phyloP scores from a whole-genome alignment of 2,888 invertebrate genomes.

The Dendrolimus houi region DNA sequence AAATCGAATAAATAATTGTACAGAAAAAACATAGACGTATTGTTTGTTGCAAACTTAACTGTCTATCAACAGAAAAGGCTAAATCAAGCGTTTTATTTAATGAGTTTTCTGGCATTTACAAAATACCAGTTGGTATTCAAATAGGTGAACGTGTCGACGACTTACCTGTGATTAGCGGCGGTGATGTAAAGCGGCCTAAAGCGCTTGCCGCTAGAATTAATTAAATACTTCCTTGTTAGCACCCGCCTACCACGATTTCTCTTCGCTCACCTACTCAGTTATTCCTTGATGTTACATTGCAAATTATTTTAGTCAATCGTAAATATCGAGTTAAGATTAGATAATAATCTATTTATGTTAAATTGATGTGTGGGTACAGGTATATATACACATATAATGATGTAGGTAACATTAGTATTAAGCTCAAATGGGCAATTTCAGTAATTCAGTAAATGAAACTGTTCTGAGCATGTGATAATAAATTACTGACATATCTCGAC shows the following conservation, averaged over 20 bases:
- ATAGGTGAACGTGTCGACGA: constrained; percentile 55
- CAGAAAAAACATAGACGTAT: too few species aligned
- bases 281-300: constrained; percentile 32
- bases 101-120: constrained; percentile 39
- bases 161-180: constrained; percentile 67
- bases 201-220: constrained; percentile 62
- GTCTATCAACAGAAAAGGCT: too few species aligned
- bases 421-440: not conserved
- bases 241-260: constrained; percentile 15
- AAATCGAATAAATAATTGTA: too few species aligned
- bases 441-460: constrained; percentile 13
- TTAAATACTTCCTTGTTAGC: constrained; percentile 60
- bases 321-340: too few species aligned
- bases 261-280: constrained; percentile 44
- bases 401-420: not conserved
- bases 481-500: constrained; percentile 70
- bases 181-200: constrained; percentile 54
- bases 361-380: too few species aligned
- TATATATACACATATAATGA: not conserved
- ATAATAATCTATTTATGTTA: too few species aligned
- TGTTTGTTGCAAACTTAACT: too few species aligned
- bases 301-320: constrained; percentile 15
- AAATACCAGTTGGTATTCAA: constrained; percentile 52
- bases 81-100: constrained; percentile 11
- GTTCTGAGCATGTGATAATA: constrained; percentile 61